phyloP scores from a whole-genome alignment of 1,140 invertebrate species.

The Orius laevigatus region DNA sequence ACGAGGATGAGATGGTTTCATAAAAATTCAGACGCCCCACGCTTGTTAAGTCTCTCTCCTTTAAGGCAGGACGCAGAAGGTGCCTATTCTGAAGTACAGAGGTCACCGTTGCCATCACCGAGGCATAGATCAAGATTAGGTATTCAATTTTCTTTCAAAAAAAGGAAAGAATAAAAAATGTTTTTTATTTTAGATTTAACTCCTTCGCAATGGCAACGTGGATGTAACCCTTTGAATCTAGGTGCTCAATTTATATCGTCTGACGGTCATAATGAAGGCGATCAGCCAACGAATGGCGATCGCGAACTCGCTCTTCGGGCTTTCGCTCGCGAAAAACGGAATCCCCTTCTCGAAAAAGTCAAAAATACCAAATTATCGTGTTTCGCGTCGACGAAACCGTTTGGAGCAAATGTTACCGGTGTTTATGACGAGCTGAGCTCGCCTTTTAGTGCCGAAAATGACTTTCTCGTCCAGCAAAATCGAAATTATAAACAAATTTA shows the following conservation, averaged over 20 bases:
- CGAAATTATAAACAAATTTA: slow-evolving; percentile 4
- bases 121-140: slow-evolving; percentile 9
- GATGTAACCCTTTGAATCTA: slow-evolving; percentile 46
- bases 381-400: slow-evolving; percentile 34
- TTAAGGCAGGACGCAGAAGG: slow-evolving; percentile 30
- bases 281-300: no score
- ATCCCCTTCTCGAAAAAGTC: slow-evolving; percentile 49
- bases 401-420: background rate
- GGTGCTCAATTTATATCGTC: slow-evolving; percentile 35
- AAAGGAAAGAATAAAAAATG: background rate
- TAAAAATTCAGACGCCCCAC: slow-evolving; percentile 35
- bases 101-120: background rate
- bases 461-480: background rate
- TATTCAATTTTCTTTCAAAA: background rate
- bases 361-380: slow-evolving; percentile 52
- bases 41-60: slow-evolving; percentile 48
- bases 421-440: background rate
- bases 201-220: slow-evolving; percentile 41
- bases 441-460: background rate
- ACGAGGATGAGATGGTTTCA: slow-evolving; percentile 14
- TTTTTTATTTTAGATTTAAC: slow-evolving; percentile 41
- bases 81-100: background rate
- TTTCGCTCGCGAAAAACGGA: slow-evolving; percentile 39
- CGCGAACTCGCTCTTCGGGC: slow-evolving; percentile 2
- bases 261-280: no score